Evolutionary conservation across 1,140 invertebrate species (phyloP), one percentile per base, ranked within the genome.

Genomic region (Phthorimaea operculella): DNA sequence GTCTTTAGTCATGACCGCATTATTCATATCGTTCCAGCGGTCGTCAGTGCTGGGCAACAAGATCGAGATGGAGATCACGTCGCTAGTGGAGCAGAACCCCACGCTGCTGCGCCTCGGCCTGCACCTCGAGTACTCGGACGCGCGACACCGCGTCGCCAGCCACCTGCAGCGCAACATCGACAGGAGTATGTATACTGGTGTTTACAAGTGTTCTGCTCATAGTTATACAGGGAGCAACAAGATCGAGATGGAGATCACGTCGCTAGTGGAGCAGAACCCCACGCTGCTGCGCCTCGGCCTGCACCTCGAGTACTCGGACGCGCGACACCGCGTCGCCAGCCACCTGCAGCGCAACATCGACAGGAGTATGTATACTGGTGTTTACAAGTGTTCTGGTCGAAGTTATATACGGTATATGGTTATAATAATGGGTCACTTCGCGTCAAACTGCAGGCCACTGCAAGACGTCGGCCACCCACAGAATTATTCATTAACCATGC

Each of bases 1-100:
- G n/a, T n/a, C n/a, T n/a, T n/a, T n/a, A n/a, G n/a, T n/a, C n/a
- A n/a, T n/a, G n/a, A n/a, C n/a, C n/a, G n/a, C n/a, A n/a, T n/a
- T n/a, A n/a, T n/a, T n/a, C n/a, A n/a, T n/a, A n/a, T 50, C 7
- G 63, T 82, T 80, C 1, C 83, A 98, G 96, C 92, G 96, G 88
- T 95, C 95, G 70, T 91, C 94, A 87, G 92, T 98, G 57, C 89
- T 99, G 66, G 97, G 97, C 67, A 98, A 98, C 86, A 98, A 98
- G 88, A 96, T 96, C 64, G 97, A 99, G 90, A 98, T 98, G 95
- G 95, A 97, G 88, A 96, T 99, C 63, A 96, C 96, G 47, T 91
- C 94, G 72, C 86, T 98, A 63, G 91, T 99, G 57, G 95, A 97
- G 83, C 92, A 96, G 76, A 99, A 99, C 87, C 90, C 93, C 15